phyloP scores from a whole-genome alignment of 2,113 vertebrate species.

The Oceanodroma tethys region DNA sequence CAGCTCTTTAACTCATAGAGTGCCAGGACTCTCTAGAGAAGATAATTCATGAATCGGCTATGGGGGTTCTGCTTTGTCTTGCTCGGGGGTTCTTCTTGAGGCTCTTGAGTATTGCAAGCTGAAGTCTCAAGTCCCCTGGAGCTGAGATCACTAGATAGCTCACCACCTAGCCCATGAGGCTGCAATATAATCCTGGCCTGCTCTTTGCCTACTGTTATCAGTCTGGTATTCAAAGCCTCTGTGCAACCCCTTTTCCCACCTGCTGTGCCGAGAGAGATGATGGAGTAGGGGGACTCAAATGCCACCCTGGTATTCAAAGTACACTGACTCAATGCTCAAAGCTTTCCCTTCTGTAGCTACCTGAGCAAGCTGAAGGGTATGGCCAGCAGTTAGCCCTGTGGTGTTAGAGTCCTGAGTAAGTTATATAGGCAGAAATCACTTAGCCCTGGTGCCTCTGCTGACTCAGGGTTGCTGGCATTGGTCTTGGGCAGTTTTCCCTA shows the following conservation, averaged over 20 bases:
- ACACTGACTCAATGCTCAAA: not conserved
- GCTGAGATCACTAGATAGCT: not conserved
- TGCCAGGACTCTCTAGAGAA: not conserved
- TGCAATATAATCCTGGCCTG: not conserved
- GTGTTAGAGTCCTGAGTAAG: too few species aligned
- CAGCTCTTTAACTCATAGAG: too few species aligned
- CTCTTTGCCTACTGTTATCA: not conserved
- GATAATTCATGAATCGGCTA: accelerated
- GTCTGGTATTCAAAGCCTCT: not conserved
- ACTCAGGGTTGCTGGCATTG: not conserved
- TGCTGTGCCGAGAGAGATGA: too few species aligned
- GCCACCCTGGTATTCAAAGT: too few species aligned
- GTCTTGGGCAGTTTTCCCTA: not conserved
- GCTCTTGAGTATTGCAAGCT: not conserved
- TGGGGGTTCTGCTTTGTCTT: not conserved
- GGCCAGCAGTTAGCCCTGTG: not conserved
- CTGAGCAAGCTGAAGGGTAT: not conserved
- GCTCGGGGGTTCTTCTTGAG: not conserved
- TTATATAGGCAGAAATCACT: too few species aligned
- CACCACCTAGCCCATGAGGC: too few species aligned
- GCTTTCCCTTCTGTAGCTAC: not conserved
- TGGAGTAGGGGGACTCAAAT: not conserved
- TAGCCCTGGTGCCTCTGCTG: not conserved
- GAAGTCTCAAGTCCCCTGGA: not conserved
- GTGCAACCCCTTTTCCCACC: not conserved